A percentile compares a stretch with the other conserved stretches of the same genome.
Evolutionary conservation across 2,797 vertebrate genomes (phyloP).

Genomic region (Anguilla marmorata): DNA sequence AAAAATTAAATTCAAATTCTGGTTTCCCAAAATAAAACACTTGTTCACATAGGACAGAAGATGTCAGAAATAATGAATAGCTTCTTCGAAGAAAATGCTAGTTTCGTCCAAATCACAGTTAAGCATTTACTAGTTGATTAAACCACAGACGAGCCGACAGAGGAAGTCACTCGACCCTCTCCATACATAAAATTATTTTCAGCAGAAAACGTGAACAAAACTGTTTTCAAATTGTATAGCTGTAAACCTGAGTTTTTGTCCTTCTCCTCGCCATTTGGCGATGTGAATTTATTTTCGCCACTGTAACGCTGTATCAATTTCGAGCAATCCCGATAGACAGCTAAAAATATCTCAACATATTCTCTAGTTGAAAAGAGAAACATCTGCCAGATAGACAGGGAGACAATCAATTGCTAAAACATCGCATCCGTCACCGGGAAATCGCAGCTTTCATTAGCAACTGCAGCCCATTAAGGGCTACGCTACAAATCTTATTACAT

Average conservation of each 20-base stretch:
- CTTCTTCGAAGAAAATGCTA: neutral
- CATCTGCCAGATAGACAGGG: constrained; percentile 27
- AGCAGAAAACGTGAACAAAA: neutral
- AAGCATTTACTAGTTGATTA: neutral
- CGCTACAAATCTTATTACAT: neutral
- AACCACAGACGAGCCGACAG: neutral
- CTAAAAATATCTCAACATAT: neutral
- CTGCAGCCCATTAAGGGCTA: neutral
- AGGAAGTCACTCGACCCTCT: neutral
- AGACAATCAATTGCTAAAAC: neutral
- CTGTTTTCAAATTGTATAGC: neutral
- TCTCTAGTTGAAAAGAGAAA: neutral
- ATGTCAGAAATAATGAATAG: constrained; percentile 1
- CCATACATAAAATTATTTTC: neutral
- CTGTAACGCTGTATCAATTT: neutral
- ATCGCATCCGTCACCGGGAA: neutral
- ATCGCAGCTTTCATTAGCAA: neutral
- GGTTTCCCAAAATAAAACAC: neutral
- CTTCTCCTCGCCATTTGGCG: neutral
- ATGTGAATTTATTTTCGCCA: neutral
- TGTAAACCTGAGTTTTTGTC: neutral
- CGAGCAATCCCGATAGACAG: neutral
- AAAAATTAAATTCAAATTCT: neutral
- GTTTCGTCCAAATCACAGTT: constrained; percentile 1
- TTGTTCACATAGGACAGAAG: neutral